These are phyloP conservation scores for Chelonoidis abingdonii DNA, from an alignment of 2,113 vertebrate genomes.

Conservation along the genomic window DNA sequence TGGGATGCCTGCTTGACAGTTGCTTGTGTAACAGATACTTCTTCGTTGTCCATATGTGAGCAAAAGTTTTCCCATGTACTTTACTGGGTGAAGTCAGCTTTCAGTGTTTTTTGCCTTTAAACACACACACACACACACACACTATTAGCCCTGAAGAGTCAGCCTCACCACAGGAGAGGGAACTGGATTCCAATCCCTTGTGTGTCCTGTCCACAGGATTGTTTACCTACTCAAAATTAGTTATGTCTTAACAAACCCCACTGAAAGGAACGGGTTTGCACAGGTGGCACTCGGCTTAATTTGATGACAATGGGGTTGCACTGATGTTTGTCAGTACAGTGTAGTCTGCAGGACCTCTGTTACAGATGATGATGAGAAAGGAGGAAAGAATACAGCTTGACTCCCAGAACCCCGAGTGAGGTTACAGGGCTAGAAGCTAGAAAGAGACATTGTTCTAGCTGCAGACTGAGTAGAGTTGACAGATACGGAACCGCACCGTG, in stretches of 20 bases:
- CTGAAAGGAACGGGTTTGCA: not conserved
- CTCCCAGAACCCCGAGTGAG: not conserved
- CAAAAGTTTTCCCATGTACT: not conserved
- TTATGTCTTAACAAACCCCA: not conserved
- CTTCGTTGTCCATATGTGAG: not conserved
- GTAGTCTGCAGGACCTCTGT: not conserved
- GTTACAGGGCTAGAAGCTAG: not conserved
- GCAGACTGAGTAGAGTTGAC: conserved; percentile 37
- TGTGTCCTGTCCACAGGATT: not conserved
- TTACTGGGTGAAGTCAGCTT: not conserved
- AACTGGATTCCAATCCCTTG: not conserved
- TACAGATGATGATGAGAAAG: not conserved
- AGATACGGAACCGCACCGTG: conserved; percentile 43
- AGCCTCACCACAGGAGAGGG: fast-evolving
- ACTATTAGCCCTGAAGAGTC: not conserved
- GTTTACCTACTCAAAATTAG: not conserved
- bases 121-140: too few species aligned
- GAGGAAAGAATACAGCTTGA: not conserved
- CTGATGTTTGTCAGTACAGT: not conserved
- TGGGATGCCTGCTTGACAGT: not conserved
- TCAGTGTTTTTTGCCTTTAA: not conserved
- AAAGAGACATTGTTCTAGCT: not conserved
- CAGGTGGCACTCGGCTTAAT: not conserved
- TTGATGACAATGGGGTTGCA: not conserved
- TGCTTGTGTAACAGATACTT: not conserved